phyloP scores from a whole-genome alignment of 2,888 invertebrate genomes.

The Therioaphis trifolii region DNA sequence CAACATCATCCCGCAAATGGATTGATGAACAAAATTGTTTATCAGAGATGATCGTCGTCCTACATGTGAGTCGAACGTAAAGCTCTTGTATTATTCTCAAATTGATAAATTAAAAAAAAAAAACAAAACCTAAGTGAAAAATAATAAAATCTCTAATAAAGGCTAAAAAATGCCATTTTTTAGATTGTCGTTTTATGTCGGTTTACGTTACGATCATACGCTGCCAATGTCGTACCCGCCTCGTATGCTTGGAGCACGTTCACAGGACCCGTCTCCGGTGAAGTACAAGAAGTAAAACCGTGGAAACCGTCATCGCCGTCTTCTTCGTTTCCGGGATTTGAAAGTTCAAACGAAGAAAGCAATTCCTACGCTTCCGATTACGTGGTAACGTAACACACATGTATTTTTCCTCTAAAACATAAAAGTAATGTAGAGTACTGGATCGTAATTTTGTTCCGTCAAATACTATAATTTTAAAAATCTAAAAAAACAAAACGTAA shows the following conservation, averaged over 20 bases:
- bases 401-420: too few species aligned
- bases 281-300: slow-evolving; percentile 73
- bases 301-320: slow-evolving; percentile 72
- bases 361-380: neutral
- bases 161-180: neutral
- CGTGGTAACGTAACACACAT: slow-evolving; percentile 27
- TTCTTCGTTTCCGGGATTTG: slow-evolving; percentile 70
- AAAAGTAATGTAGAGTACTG: too few species aligned
- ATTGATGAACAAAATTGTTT: neutral
- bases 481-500: neutral
- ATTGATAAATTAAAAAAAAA: neutral
- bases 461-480: neutral
- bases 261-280: slow-evolving; percentile 80
- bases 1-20: slow-evolving; percentile 43
- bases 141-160: too few species aligned
- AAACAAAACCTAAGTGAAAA: neutral
- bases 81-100: neutral
- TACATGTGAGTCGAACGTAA: slow-evolving; percentile 23
- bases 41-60: slow-evolving; percentile 47
- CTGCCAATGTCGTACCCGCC: slow-evolving; percentile 33
- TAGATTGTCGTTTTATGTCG: slow-evolving; percentile 33
- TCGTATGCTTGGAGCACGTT: slow-evolving; percentile 74
- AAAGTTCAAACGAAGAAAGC: slow-evolving; percentile 64
- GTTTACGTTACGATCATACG: slow-evolving; percentile 41
- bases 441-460: too few species aligned